These are phyloP conservation scores for Anolis apletophallus DNA, from an alignment of 2,797 vertebrate species.

Conservation along the genomic window DNA sequence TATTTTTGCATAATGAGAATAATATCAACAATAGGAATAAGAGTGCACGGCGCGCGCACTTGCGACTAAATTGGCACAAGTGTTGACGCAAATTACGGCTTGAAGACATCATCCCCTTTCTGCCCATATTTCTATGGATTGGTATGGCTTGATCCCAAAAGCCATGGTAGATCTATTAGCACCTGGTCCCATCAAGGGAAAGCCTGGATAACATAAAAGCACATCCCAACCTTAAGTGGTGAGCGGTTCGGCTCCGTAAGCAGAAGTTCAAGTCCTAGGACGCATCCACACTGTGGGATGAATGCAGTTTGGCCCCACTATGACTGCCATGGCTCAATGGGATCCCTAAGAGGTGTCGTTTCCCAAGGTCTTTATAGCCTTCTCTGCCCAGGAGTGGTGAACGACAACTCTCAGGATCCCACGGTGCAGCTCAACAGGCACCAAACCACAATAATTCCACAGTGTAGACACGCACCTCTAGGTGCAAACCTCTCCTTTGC, in stretches of 20 bases:
- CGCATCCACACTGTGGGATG: too few relatives aligned
- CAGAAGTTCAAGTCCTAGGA: neutral
- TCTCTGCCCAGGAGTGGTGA: too few relatives aligned
- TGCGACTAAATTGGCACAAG: slow-evolving; percentile 6
- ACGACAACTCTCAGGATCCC: too few relatives aligned
- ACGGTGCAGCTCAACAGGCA: too few relatives aligned
- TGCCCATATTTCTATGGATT: neutral
- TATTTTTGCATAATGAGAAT: slow-evolving; percentile 53
- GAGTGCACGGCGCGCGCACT: slow-evolving; percentile 37
- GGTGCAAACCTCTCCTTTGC: neutral
- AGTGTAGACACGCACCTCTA: too few relatives aligned
- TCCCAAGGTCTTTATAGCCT: too few relatives aligned
- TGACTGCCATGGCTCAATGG: too few relatives aligned
- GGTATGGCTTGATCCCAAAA: neutral
- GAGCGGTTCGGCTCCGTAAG: neutral
- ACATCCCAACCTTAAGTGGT: neutral
- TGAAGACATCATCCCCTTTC: neutral
- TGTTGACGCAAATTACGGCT: slow-evolving; percentile 10
- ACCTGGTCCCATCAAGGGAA: neutral
- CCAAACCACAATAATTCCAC: too few relatives aligned
- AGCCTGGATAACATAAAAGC: neutral
- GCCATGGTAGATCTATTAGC: slow-evolving; percentile 5
- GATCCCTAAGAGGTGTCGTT: too few relatives aligned
- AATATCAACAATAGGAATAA: neutral
- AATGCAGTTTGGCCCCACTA: too few relatives aligned